phyloP scores from a whole-genome alignment of 1,140 invertebrate species.

The Lucilia cuprina region DNA sequence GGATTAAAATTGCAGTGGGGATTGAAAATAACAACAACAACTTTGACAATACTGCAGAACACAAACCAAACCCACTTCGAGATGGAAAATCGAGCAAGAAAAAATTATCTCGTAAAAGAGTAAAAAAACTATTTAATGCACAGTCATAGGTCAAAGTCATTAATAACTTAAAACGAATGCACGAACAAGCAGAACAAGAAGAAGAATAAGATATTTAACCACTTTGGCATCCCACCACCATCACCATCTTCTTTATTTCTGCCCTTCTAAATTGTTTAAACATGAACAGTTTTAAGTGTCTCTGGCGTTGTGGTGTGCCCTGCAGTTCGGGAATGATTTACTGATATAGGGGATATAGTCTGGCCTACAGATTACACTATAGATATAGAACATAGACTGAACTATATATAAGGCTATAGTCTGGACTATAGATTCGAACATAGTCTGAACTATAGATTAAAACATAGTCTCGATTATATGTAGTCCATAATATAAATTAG shows the following conservation, averaged over 20 bases:
- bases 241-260: neutral
- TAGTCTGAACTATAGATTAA: no score
- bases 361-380: no score
- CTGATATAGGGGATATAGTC: no score
- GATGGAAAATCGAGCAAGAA: neutral
- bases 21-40: neutral
- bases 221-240: neutral
- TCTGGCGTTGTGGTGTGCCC: no score
- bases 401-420: no score
- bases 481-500: no score
- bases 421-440: no score
- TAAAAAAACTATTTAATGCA: neutral
- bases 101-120: neutral
- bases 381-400: no score
- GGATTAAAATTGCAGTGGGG: neutral
- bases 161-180: neutral
- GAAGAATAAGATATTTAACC: neutral
- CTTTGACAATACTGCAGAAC: neutral
- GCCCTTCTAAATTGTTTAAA: neutral
- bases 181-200: neutral
- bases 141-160: conserved; percentile 10
- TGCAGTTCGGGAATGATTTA: no score
- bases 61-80: neutral
- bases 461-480: no score
- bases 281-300: neutral